Base-by-base conservation (phyloP, 2,113 vertebrate genomes). In the Calonectris borealis region DNA sequence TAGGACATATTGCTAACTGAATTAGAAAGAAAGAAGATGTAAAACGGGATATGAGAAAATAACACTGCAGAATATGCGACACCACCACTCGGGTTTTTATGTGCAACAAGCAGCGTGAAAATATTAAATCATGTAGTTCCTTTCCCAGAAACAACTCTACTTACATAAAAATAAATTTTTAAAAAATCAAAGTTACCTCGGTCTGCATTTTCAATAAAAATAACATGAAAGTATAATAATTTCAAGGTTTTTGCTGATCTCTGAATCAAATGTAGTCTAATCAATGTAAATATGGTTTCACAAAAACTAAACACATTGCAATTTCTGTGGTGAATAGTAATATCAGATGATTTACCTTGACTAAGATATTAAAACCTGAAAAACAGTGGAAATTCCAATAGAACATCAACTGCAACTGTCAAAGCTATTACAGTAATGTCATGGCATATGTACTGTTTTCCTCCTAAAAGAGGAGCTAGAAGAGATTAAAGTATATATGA, bases 131-230 rank as follows among this genome's bases (percentile, higher is more conserved):
- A 76, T 19, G 34, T 72, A 93, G 46, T 36, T 88, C 48, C 31
- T 83, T 91, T 96, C 78, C 65, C 86, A 72, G 79, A 97, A 89
- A 92, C 8, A 64, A 66, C 57, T 84, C 48, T 64, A 81, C 40
- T 77, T 81, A 70, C 44, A 90, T 61, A 65, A 83, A 96, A 65
- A 65, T n/a, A 71, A 32, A 31, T 68, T 71, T 49, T 72, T 19
- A 2, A 48, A 19, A 65, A 72, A 81, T 52, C 62, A 54, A 80
- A 93, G 38, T 57, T 91, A 75, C 65, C 77, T 55, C 16, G 3
- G 48, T 84, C 68, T 94, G 65, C 57, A 86, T 81, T 96, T 96
- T 76, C 89, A 96, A 70, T 91, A 96, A 96, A 93, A 93, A 93
- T 84, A 94, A 86, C 46, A 86, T 90, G 72, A 80, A 92, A 93